Evolutionary conservation across 2,888 invertebrate species (phyloP), one percentile per base, ranked within the genome.

Genomic region (Poecilus cupreus): DNA sequence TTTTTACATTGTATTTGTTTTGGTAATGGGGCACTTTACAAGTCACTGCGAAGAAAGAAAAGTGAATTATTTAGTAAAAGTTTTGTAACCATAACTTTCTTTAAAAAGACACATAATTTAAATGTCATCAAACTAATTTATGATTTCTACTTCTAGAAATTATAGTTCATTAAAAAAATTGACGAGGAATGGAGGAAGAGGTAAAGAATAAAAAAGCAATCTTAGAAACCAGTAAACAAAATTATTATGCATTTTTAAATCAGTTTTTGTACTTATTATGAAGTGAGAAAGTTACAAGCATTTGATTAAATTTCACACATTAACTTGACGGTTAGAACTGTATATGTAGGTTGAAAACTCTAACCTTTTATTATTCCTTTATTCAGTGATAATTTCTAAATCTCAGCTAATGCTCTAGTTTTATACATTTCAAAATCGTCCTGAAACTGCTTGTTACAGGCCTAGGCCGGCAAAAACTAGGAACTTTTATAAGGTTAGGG

Each of bases 1-100:
- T 8, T 20, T 60, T 60, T 60, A 13, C n/a, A n/a, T n/a, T 60
- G 22, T 60, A 16, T 32, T 37, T 76, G 16, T 32, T 76, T 76
- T 70, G 18, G 39, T 70, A 70, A 39, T 39, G 10, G 32, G n/a
- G n/a, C 6, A 20, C 32, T 54, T 32, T 54, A 18, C 18, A 37
- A n/a, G 20, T 11, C 26, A 43, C 5, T 11, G 11, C 13, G n/a
- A 37, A 32, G 37, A 20, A 70, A 20, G 18, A 32, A 37, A 70
- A 16, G 8, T 32, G 16, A 37, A 64, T 64, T 64, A n/a, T 43
- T n/a, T 3, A 43, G 43, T 43, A 43, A 43, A 43, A 43, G 43
- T 43, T 43, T 43, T 43, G 43, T 43, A 43, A 43, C n/a, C 0
- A 43, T n/a, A 43, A 43, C 43, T 43, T 43, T 43, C 43, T 11